phyloP scores from a whole-genome alignment of 2,113 vertebrate species.

The Dermatemys mawii region DNA sequence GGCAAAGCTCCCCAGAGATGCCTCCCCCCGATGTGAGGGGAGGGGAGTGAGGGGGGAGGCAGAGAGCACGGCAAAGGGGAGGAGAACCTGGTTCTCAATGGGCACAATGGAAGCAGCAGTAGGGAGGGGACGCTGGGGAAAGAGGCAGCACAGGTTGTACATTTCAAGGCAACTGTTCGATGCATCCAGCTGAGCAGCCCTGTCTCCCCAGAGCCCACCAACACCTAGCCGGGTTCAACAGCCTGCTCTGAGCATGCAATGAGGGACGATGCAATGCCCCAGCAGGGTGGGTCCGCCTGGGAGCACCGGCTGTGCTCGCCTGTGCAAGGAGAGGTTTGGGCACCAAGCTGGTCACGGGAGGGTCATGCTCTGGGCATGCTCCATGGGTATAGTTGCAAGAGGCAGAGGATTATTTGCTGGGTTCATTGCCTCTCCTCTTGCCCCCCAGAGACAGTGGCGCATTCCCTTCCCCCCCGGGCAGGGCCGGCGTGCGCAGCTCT shows the following conservation, averaged over 20 bases:
- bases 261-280: background rate
- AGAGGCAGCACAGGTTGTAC: background rate
- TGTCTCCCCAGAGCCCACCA: background rate
- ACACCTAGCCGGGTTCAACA: background rate
- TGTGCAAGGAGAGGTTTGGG: background rate
- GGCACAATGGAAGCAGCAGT: no score
- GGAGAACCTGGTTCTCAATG: background rate
- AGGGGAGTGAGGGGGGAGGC: no score
- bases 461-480: background rate
- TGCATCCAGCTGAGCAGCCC: no score
- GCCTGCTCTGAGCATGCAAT: background rate
- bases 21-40: no score
- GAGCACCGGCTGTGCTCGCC: background rate
- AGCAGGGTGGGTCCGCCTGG: background rate
- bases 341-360: background rate
- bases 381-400: no score
- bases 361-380: background rate
- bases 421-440: background rate
- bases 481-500: background rate
- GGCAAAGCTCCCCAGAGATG: background rate
- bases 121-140: background rate
- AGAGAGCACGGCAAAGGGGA: background rate
- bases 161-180: background rate
- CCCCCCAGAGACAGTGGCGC: no score
- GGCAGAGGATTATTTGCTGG: background rate